Percentiles rank a stretch among this genome's conserved stretches.
Conservation (phyloP, 2,888 invertebrate species). For the Boloria euphrosyne region DNA sequence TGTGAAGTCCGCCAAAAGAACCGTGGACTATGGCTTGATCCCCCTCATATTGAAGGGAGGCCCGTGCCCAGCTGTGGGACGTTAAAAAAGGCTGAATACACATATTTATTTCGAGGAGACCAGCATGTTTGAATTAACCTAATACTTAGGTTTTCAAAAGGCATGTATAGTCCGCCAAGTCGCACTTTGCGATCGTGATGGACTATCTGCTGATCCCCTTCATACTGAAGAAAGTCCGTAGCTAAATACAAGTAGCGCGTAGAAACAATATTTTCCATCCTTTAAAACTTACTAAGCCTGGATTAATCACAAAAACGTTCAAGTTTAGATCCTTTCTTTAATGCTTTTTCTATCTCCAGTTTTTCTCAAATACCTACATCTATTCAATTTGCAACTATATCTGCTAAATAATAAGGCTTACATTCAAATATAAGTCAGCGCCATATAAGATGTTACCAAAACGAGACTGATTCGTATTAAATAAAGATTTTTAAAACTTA, state of each 20-base stretch:
- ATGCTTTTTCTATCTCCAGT: constrained; percentile 6
- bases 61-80: no score
- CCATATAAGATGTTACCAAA: neutral
- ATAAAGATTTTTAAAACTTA: neutral
- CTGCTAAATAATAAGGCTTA: neutral
- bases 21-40: no score
- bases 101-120: no score
- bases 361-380: neutral
- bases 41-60: no score
- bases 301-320: constrained; percentile 19
- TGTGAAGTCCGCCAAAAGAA: no score
- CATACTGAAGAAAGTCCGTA: no score
- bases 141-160: no score
- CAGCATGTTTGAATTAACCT: no score
- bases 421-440: neutral
- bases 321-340: constrained; percentile 3
- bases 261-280: neutral
- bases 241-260: neutral
- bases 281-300: constrained; percentile 10
- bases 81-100: no score
- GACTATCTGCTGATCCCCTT: no score
- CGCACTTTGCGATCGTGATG: no score
- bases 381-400: constrained; percentile 21
- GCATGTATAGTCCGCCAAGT: no score
- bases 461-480: neutral